Conservation (phyloP, 2,797 vertebrate genomes). For the Sebastes aleutianus region DNA sequence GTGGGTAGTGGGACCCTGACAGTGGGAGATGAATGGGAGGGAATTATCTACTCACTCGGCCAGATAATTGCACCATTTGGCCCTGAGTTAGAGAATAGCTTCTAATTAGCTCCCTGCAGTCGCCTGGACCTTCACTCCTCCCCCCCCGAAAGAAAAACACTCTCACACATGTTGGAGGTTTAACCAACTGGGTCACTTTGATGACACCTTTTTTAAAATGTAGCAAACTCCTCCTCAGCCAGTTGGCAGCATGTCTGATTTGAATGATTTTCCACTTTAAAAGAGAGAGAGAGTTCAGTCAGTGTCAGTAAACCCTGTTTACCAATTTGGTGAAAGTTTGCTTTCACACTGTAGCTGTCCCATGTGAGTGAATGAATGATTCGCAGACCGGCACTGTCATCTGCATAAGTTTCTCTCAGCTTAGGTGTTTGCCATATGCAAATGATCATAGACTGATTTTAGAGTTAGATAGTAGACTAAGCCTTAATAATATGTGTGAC, state of each 20-base stretch:
- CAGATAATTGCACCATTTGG: slow-evolving; percentile 90
- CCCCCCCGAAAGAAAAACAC: slow-evolving; percentile 76
- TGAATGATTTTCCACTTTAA: slow-evolving; percentile 53
- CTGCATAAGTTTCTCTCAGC: background rate
- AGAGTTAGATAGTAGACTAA: slow-evolving; percentile 3
- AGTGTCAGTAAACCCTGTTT: slow-evolving; percentile 25
- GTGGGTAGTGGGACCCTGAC: slow-evolving; percentile 81
- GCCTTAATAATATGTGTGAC: background rate
- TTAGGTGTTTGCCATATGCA: slow-evolving; percentile 19
- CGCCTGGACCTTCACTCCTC: slow-evolving; percentile 65
- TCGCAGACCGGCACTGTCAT: background rate
- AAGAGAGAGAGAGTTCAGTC: slow-evolving; percentile 7
- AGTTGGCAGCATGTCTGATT: slow-evolving; percentile 59
- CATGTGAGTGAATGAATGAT: slow-evolving; percentile 28
- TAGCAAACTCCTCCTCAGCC: slow-evolving; percentile 56
- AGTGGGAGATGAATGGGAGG: slow-evolving; percentile 85
- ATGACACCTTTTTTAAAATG: slow-evolving; percentile 60
- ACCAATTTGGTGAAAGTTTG: slow-evolving; percentile 34
- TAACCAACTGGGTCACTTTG: slow-evolving; percentile 80
- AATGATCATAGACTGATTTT: background rate
- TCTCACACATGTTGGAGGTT: slow-evolving; percentile 81
- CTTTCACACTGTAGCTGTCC: slow-evolving; percentile 21
- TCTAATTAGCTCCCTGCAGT: slow-evolving; percentile 86
- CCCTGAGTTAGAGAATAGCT: slow-evolving; percentile 85
- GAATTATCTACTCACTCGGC: slow-evolving; percentile 89